Base-by-base conservation (phyloP, 2,113 vertebrate species). In the Aptenodytes patagonicus region DNA sequence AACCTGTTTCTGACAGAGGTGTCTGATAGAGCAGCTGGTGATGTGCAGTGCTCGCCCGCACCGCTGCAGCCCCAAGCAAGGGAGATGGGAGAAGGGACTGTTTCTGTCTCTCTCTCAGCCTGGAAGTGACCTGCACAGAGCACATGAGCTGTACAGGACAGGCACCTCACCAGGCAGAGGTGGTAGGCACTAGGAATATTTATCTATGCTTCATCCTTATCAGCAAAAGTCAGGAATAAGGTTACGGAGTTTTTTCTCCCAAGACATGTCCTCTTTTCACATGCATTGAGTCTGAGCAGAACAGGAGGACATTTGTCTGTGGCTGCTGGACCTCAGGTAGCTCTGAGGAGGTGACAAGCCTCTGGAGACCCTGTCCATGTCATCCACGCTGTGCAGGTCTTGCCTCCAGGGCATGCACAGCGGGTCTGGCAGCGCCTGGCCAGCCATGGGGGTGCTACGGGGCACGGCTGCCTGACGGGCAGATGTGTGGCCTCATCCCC, bases 41-140 rank as follows among this genome's bases (percentile, higher is more conserved):
- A 18, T 1, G 18, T 3, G n/a, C 49, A 17, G n/a, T 1, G 26
- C 69, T 71, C 7, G 4, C n/a, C 69, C 13, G 14, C 47, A 3
- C n/a, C 7, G 7, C 71, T 7, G 72, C 32, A 16, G 54, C 69
- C 69, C 69, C n/a, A 5, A 8, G 46, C 34, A 28, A 36, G 28
- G 36, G 13, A 11, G 47, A 8, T 0, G 4, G 49, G 49, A 40
- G 49, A 72, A 40, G 70, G 25, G 32, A 20, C 6, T 46, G 28
- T 14, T 22, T 15, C 17, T 7, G 10, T 47, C 29, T 26, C 24
- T 9, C 36, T 36, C n/a, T 42, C 49, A 13, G n/a, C 54, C 60
- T 42, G 22, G 60, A 7, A 40, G 8, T 16, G 47, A 19, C 38
- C 22, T 4, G 3, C 20, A 19, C 28, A 25, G 32, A 26, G 36